These are phyloP conservation scores for Stigmatopora argus DNA, from an alignment of 2,113 vertebrate species.

Conservation along the genomic window DNA sequence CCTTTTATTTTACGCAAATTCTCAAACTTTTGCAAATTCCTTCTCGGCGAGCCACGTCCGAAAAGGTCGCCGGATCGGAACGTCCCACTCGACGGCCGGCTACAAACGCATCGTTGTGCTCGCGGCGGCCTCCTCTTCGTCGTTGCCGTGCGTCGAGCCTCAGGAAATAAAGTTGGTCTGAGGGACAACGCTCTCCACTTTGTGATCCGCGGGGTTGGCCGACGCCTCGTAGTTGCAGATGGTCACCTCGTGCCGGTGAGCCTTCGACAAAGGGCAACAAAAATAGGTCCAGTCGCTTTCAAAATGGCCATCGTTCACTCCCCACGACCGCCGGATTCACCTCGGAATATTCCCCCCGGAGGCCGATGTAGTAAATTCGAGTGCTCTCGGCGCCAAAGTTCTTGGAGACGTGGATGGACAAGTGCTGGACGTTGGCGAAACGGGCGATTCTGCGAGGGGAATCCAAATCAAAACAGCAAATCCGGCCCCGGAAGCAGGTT, in stretches of 20 bases:
- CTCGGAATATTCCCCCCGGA: slow-evolving; percentile 89
- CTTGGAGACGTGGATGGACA: slow-evolving; percentile 91
- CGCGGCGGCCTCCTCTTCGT: background rate
- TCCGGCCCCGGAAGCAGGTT: background rate
- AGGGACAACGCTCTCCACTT: slow-evolving; percentile 79
- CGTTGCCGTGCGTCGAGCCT: slow-evolving; percentile 7
- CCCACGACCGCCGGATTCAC: slow-evolving; percentile 27
- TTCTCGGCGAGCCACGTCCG: slow-evolving; percentile 24
- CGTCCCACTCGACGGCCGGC: slow-evolving; percentile 18
- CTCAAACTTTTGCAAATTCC: slow-evolving; percentile 35
- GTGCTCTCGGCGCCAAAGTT: slow-evolving; percentile 90
- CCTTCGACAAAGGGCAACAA: slow-evolving; percentile 56
- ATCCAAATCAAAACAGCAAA: background rate
- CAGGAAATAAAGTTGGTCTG: slow-evolving; percentile 92
- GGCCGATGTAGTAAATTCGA: slow-evolving; percentile 88
- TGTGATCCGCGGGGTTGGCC: slow-evolving; percentile 93
- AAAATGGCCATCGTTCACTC: background rate
- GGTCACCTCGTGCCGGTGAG: slow-evolving; percentile 88
- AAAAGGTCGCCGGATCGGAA: too few relatives aligned
- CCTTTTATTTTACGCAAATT: background rate
- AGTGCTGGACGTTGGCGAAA: slow-evolving; percentile 86
- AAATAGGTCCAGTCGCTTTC: background rate
- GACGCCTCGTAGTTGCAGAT: slow-evolving; percentile 94
- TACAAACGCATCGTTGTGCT: slow-evolving; percentile 17
- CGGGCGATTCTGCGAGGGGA: slow-evolving; percentile 79